Evolutionary conservation across 2,888 invertebrate species (phyloP).

Genomic region (Pyrgus malvae): DNA sequence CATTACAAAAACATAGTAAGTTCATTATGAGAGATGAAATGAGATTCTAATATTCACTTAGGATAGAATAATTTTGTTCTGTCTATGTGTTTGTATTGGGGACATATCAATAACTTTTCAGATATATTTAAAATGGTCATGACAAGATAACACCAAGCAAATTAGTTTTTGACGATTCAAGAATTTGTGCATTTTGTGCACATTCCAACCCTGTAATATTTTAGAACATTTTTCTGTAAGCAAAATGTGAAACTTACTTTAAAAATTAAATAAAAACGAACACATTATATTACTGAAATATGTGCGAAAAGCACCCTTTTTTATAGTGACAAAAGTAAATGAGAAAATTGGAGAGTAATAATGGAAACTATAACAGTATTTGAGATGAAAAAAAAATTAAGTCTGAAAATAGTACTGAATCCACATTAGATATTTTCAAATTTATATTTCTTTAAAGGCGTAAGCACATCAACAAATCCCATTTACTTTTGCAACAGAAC

Average conservation of each 20-base stretch:
- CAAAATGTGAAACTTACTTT: conserved; percentile 14
- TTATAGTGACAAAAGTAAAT: conserved; percentile 4
- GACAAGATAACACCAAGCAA: conserved; percentile 6
- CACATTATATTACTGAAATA: conserved; percentile 20
- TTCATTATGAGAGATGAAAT: background rate
- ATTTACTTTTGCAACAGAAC: conserved; percentile 6
- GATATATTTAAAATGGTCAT: background rate
- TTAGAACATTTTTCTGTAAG: conserved; percentile 13
- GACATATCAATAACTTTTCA: conserved; percentile 8
- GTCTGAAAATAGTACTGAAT: background rate
- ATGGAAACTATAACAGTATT: background rate
- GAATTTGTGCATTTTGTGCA: conserved; percentile 15
- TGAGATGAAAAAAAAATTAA: background rate
- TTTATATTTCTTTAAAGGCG: too few species aligned
- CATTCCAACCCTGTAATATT: conserved; percentile 27
- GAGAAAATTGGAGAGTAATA: background rate
- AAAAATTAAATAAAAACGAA: conserved; percentile 27
- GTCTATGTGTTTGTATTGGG: conserved; percentile 4
- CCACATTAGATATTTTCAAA: too few species aligned
- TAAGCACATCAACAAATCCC: too few species aligned
- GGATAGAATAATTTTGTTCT: background rate
- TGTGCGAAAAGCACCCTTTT: conserved; percentile 31
- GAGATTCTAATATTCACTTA: too few species aligned
- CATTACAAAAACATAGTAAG: conserved; percentile 6
- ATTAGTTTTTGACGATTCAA: conserved; percentile 9